Base-by-base conservation (phyloP, 2,888 invertebrate genomes). In the Synanthedon andrenaeformis region DNA sequence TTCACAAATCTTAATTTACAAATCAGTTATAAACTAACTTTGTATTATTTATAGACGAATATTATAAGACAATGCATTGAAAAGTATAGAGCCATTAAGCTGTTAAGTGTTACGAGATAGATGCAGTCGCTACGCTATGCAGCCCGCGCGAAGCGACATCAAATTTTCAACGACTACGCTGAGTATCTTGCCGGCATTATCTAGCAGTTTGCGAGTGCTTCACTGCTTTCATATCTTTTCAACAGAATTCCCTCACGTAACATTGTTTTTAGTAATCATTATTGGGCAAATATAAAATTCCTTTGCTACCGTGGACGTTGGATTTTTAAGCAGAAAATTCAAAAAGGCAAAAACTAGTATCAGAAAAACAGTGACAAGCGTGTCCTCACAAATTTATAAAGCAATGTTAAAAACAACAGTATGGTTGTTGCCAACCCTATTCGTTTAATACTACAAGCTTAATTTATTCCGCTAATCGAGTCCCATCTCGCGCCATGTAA, bases 381-480 rank as follows among this genome's bases (percentile, higher is more conserved):
- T 35, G 35, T 5, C 1, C 35, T 35, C 10, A 10, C 10, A 35
- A 35, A 35, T 35, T 23, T 35, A 35, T 35, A 8, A 28, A 23
- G 23, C 23, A 23, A 23, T 4, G 23, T 23, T 23, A 23, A 23
- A 23, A 35, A 35, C 10, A 35, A 35, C 10, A 35, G 35, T 35
- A 35, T 35, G 35, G 8, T 82, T 83, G 83, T 85, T 82, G 81
- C 76, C 74, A 75, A 70, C 74, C 67, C 72, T 80, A 77, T 80
- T 35, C 35, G 35, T 35, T 35, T 8, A 6, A 35, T 55, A 56
- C 59, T 56, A 58, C 79, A 79, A 80, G 76, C 79, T 70, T 80
- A 82, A 83, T 84, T 83, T 82, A 84, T 82, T 82, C 75, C 71
- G 76, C 80, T 82, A 84, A 83, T 84, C 81, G 79, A 78, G 76